These are phyloP conservation scores for Sorex araneus DNA, from an alignment of 2,113 vertebrate genomes.

Conservation along the genomic window DNA sequence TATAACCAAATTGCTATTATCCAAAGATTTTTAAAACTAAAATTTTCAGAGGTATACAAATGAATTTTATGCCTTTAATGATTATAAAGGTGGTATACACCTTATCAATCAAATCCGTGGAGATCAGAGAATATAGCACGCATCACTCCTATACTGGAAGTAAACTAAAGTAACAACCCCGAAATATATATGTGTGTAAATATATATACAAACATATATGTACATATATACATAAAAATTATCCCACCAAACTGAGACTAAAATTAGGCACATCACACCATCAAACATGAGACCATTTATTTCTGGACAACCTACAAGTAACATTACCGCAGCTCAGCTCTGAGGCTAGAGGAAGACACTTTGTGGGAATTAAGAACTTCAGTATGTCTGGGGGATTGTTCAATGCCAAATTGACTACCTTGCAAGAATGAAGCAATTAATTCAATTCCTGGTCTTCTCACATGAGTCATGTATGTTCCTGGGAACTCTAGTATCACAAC, in stretches of 20 bases:
- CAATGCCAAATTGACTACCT: no score
- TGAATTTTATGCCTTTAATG: no score
- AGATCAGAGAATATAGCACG: neutral
- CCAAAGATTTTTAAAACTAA: no score
- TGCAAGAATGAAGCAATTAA: no score
- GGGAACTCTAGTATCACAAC: no score
- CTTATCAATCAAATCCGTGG: neutral
- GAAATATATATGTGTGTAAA: neutral
- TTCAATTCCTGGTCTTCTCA: no score
- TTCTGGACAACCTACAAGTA: neutral
- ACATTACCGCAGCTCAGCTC: neutral
- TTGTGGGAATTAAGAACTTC: constrained; percentile 21
- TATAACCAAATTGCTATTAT: no score
- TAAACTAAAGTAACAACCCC: neutral
- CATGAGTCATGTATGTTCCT: no score
- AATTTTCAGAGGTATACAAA: no score
- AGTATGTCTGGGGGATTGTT: neutral
- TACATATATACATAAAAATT: neutral
- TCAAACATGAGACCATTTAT: neutral
- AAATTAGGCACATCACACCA: neutral
- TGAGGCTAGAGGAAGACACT: neutral
- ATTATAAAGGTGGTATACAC: neutral
- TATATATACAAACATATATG: no score
- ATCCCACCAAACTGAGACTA: constrained; percentile 16
- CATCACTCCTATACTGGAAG: neutral